phyloP scores from a whole-genome alignment of 2,113 vertebrate species.

The Mystacornis crossleyi region DNA sequence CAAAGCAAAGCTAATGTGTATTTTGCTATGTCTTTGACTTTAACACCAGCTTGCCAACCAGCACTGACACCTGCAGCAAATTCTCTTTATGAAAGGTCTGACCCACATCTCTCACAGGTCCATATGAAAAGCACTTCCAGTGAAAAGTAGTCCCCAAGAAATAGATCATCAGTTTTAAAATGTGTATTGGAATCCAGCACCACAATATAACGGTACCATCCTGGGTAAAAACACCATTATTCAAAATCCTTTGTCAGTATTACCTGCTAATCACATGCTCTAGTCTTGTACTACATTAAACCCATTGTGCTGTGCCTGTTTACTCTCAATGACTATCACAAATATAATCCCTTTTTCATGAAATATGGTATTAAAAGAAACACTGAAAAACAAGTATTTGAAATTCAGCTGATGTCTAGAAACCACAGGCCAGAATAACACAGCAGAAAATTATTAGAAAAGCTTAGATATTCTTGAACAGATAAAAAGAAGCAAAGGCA shows the following conservation, averaged over 20 bases:
- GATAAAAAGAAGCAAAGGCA: neutral
- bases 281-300: neutral
- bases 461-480: neutral
- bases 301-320: neutral
- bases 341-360: neutral
- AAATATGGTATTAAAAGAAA: neutral
- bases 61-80: neutral
- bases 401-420: neutral
- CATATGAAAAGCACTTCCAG: neutral
- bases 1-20: neutral
- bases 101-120: neutral
- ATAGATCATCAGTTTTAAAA: neutral
- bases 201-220: neutral
- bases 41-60: neutral
- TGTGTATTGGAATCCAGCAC: neutral
- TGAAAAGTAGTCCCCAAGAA: neutral
- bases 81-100: neutral
- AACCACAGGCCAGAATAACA: neutral
- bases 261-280: neutral
- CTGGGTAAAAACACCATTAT: neutral
- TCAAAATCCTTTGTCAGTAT: neutral
- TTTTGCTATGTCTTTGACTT: neutral
- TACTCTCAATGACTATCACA: neutral
- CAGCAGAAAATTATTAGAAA: neutral
- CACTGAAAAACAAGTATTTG: neutral